phyloP scores from a whole-genome alignment of 1,140 invertebrate species.

The Globodera ellingtonae region DNA sequence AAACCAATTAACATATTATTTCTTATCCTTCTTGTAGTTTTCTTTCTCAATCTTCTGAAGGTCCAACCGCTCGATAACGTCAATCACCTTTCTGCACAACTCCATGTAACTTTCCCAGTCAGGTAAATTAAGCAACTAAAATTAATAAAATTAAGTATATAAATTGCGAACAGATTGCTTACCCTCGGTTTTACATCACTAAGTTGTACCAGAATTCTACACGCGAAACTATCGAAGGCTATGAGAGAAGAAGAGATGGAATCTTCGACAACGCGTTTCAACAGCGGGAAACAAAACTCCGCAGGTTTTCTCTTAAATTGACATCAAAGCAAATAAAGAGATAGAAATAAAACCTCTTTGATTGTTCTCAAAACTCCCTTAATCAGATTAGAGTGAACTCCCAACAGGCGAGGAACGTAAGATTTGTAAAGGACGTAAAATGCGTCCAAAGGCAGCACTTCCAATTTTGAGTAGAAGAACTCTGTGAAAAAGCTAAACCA shows the following conservation, averaged over 20 bases:
- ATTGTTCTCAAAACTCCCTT: neutral
- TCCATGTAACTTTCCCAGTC: neutral
- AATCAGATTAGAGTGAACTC: neutral
- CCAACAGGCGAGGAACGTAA: slow-evolving; percentile 2
- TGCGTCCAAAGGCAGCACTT: neutral
- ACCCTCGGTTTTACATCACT: slow-evolving; percentile 23
- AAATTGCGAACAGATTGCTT: neutral
- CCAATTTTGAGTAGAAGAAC: slow-evolving; percentile 16
- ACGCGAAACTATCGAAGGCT: neutral
- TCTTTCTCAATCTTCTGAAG: neutral
- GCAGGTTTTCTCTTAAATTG: slow-evolving; percentile 22
- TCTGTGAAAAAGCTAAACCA: slow-evolving; percentile 13
- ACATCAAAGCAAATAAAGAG: neutral
- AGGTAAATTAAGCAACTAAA: slow-evolving; percentile 10
- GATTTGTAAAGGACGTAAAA: slow-evolving; percentile 21
- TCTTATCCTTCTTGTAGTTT: neutral
- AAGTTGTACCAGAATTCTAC: neutral
- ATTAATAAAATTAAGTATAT: neutral
- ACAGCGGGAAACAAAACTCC: slow-evolving; percentile 24
- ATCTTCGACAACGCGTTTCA: slow-evolving; percentile 15
- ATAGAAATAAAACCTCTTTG: slow-evolving; percentile 1
- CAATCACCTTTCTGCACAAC: neutral
- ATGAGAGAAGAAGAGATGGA: neutral
- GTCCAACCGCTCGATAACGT: neutral
- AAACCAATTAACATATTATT: neutral